Evolutionary conservation across 2,888 invertebrate genomes (phyloP), one percentile per base, ranked within the genome.

Genomic region (Dilophus febrilis): DNA sequence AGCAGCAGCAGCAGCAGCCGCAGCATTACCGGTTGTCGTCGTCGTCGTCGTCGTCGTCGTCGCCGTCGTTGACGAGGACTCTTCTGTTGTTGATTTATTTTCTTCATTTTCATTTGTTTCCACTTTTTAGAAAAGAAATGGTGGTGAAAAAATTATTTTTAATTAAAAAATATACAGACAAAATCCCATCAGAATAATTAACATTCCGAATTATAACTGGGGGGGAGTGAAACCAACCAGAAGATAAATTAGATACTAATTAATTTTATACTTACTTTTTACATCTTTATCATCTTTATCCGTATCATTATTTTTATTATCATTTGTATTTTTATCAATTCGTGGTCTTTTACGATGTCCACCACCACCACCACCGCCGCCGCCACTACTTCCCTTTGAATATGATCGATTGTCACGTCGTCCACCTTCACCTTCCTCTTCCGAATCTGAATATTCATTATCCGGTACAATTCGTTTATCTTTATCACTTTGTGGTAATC

Each of bases 401-500:
- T 68, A 73, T n/a, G 68, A 64, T 44, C 72, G 67, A 47, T 58
- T 74, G 56, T 79, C 79, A 42, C 77, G 66, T 2, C 79, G 66
- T 3, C 70, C 70, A 36, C 62, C 64, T 40, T 63, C 63, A 2
- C 80, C 83, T 59, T 95, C 95, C 56, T 94, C 92, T 60, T 95
- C 95, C 2, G 85, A 85, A 55, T 88, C 88, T 0, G 84, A 85
- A 53, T 86, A 84, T 56, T 97, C 97, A 53, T 91, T 92, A 51
- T 94, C 92, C 45, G 88, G 86, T 3, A 88, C 85, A 53, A 98
- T 86, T 47, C 92, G 74, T 57, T 94, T 94, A 58, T 98, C 97
- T 58, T 74, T 74, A 50, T 74, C 72, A 52, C 79, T 77, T 55
- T 86, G 86, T 14, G 85, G 81, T 52, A 85, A 57, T 51, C 95